Evolutionary conservation across 2,797 vertebrate genomes (phyloP).

Genomic region (Pseudotriccus pelzelni): DNA sequence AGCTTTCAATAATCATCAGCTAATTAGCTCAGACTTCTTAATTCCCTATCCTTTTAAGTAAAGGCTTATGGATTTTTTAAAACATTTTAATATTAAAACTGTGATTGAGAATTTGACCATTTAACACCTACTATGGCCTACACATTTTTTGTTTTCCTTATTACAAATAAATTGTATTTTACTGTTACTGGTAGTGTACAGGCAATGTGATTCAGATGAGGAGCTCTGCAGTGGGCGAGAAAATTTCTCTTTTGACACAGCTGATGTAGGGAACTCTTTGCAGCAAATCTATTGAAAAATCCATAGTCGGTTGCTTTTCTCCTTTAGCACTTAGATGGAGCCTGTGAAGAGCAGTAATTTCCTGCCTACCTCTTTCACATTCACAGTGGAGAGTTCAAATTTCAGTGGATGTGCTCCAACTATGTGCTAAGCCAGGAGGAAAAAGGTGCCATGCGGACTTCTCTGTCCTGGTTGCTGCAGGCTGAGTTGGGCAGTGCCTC

Average conservation of each 20-base stretch:
- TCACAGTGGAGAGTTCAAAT: neutral
- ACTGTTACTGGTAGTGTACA: neutral
- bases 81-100: neutral
- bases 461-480: neutral
- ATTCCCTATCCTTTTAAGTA: neutral
- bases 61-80: neutral
- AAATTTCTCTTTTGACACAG: neutral
- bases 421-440: neutral
- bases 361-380: neutral
- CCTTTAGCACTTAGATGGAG: neutral
- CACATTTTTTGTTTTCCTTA: neutral
- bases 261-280: neutral
- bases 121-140: neutral
- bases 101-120: neutral
- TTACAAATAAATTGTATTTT: neutral
- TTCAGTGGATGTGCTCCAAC: neutral
- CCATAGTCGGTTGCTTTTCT: neutral
- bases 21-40: neutral
- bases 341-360: neutral
- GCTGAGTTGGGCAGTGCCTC: neutral
- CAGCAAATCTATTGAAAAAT: neutral
- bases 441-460: neutral
- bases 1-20: neutral
- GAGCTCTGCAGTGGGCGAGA: neutral
- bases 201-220: neutral